Evolutionary conservation across 1,140 invertebrate species (phyloP).

Genomic region (Drosophila ironensis): DNA sequence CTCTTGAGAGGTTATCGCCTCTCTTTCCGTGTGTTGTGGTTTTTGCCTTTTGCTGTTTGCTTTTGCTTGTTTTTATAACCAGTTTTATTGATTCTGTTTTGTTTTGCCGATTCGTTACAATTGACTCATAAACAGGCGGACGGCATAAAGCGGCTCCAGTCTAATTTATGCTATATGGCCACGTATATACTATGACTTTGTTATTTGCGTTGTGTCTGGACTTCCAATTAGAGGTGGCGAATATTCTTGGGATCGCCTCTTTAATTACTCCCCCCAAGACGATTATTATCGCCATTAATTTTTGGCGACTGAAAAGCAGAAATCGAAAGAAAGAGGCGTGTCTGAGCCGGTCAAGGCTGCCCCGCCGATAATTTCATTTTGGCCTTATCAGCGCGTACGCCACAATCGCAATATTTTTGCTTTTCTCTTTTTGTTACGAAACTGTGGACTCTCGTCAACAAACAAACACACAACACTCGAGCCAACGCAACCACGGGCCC

Average conservation of each 20-base stretch:
- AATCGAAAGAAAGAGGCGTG: conserved; percentile 32
- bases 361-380: conserved; percentile 15
- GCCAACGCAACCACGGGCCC: no score
- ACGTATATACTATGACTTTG: conserved; percentile 26
- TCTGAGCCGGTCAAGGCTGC: conserved; percentile 29
- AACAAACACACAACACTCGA: conserved; percentile 42
- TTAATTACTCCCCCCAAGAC: conserved; percentile 11
- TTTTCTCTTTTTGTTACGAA: conserved; percentile 72
- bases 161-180: conserved; percentile 28
- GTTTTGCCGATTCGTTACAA: conserved; percentile 68
- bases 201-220: conserved; percentile 28
- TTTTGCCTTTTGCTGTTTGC: conserved; percentile 17
- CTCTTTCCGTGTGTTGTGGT: conserved; percentile 28
- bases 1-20: conserved; percentile 21
- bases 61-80: conserved; percentile 37
- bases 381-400: conserved; percentile 39
- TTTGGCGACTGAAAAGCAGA: conserved; percentile 4
- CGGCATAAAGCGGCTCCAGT: conserved; percentile 24
- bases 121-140: conserved; percentile 42
- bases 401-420: conserved; percentile 15
- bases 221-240: conserved; percentile 34
- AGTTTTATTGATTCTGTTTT: conserved; percentile 71
- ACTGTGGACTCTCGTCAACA: conserved; percentile 49
- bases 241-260: conserved; percentile 2
- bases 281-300: conserved; percentile 23